A percentile compares a stretch with the other conserved stretches of the same genome.
Evolutionary conservation across 2,888 invertebrate genomes (phyloP).

Genomic region (Eupeodes latifasciatus): DNA sequence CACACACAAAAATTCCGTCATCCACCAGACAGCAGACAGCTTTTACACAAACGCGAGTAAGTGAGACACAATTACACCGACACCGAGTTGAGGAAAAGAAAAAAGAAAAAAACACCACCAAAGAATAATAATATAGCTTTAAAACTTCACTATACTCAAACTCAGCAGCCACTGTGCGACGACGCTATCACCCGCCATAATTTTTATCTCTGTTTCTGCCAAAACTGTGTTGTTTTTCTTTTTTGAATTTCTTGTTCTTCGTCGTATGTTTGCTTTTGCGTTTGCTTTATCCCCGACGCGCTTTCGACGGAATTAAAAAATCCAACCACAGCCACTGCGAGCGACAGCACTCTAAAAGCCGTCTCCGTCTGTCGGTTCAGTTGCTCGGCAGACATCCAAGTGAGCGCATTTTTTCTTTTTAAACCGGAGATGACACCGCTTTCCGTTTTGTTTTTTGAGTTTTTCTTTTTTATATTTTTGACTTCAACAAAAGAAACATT

Average conservation of each 20-base stretch:
- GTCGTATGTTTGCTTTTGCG: constrained; percentile 28
- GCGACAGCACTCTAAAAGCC: constrained; percentile 39
- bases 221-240: constrained; percentile 21
- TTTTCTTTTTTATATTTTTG: constrained; percentile 52
- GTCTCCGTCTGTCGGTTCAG: constrained; percentile 66
- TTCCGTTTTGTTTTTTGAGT: constrained; percentile 70
- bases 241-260: constrained; percentile 27
- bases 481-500: constrained; percentile 56
- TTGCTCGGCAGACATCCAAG: constrained; percentile 73
- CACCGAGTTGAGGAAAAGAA: neutral
- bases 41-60: constrained; percentile 36
- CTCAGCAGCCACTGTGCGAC: constrained; percentile 52
- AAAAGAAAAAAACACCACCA: constrained; percentile 11
- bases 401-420: constrained; percentile 69
- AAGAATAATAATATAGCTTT: constrained; percentile 50
- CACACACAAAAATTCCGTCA: constrained; percentile 35
- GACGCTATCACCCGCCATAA: constrained; percentile 70
- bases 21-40: constrained; percentile 24
- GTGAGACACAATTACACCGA: constrained; percentile 42
- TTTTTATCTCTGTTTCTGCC: constrained; percentile 55
- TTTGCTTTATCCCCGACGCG: constrained; percentile 55
- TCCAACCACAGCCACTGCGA: constrained; percentile 49
- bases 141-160: constrained; percentile 5
- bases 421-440: constrained; percentile 61
- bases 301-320: constrained; percentile 66